These are phyloP conservation scores for Sebastolobus altivelis DNA, from an alignment of 2,797 vertebrate species.

Conservation along the genomic window DNA sequence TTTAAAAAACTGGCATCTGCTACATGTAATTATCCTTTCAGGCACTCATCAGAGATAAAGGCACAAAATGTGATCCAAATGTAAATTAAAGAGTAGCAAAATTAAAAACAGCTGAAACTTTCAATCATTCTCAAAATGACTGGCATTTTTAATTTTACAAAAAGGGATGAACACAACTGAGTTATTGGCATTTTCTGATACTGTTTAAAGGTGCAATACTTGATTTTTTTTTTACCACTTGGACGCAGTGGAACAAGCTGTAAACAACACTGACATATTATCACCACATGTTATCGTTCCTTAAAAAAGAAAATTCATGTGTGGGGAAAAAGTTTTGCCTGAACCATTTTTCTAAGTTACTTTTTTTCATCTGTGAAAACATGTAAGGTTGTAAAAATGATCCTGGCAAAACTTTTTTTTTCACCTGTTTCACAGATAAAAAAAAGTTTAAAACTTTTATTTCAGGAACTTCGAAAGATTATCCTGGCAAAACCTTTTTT, in stretches of 20 bases:
- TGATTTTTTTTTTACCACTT: neutral
- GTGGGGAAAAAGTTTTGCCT: too few relatives aligned
- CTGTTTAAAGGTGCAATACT: neutral
- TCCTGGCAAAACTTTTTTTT: too few relatives aligned
- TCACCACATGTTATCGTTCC: too few relatives aligned
- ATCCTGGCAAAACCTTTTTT: too few relatives aligned
- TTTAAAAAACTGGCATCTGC: constrained; percentile 25
- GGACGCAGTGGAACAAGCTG: neutral
- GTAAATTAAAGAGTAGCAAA: constrained; percentile 21
- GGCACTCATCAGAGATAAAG: constrained; percentile 20
- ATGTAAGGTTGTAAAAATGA: too few relatives aligned
- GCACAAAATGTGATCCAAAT: neutral
- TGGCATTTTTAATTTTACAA: neutral
- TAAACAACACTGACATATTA: too few relatives aligned
- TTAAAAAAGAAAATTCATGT: too few relatives aligned
- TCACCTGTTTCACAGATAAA: too few relatives aligned
- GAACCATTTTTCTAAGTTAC: too few relatives aligned
- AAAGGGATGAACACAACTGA: neutral
- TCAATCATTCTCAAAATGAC: neutral
- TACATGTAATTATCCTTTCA: constrained; percentile 46
- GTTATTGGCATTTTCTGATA: neutral
- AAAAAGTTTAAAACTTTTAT: too few relatives aligned
- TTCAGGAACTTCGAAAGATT: too few relatives aligned
- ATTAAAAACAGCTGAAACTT: constrained; percentile 4
- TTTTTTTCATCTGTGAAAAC: too few relatives aligned